Percentiles rank a stretch among this genome's conserved stretches.
phyloP scores from a whole-genome alignment of 2,113 vertebrate species.

The Oryzias woworae region DNA sequence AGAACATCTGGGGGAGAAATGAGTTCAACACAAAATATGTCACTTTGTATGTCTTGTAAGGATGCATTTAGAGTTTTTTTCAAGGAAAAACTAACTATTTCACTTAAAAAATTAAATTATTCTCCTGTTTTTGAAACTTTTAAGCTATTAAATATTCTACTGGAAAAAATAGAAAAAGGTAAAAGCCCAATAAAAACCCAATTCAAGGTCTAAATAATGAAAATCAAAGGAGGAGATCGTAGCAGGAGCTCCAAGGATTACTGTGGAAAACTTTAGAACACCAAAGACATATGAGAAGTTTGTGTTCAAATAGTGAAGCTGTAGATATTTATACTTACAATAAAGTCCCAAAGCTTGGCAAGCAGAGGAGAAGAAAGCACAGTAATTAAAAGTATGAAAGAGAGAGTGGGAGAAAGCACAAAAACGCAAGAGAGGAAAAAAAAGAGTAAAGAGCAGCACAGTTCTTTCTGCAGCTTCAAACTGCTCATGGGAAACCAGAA shows the following conservation, averaged over 20 bases:
- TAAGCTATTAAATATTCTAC: too few species aligned
- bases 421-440: constrained; percentile 15
- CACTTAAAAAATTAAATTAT: too few species aligned
- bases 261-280: background rate
- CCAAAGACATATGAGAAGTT: background rate
- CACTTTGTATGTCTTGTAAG: too few species aligned
- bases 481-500: constrained; percentile 42
- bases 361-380: constrained; percentile 58
- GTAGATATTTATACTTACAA: constrained; percentile 85
- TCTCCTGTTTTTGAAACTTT: too few species aligned
- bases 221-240: background rate
- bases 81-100: too few species aligned
- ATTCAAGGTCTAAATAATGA: too few species aligned
- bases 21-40: background rate
- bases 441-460: constrained; percentile 31
- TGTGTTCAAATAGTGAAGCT: constrained; percentile 19
- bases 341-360: constrained; percentile 88
- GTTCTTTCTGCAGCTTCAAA: constrained; percentile 29
- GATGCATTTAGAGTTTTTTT: too few species aligned
- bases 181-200: background rate
- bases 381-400: constrained; percentile 34
- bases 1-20: constrained; percentile 7
- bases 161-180: background rate
- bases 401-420: constrained; percentile 34
- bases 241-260: background rate